These are phyloP conservation scores for Nettapus auritus DNA, from an alignment of 2,113 vertebrate species.

Conservation along the genomic window DNA sequence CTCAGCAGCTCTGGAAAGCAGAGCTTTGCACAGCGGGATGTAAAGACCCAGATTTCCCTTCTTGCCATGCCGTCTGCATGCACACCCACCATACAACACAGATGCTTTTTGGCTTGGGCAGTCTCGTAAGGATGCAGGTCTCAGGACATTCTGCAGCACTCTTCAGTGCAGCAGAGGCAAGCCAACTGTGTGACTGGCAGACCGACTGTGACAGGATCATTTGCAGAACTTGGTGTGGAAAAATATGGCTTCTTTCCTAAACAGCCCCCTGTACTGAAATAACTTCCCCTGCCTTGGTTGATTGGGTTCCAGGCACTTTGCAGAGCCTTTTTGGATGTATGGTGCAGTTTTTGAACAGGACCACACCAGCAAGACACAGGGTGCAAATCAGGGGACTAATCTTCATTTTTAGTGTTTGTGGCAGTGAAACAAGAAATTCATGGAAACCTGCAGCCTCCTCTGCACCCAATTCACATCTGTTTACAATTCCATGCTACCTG, in stretches of 20 bases:
- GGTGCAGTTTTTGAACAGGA: neutral
- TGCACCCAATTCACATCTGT: slow-evolving; percentile 49
- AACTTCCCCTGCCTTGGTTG: neutral
- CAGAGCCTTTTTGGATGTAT: neutral
- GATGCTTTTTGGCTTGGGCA: neutral
- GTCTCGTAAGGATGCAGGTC: neutral
- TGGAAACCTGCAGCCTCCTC: neutral
- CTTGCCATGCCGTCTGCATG: neutral
- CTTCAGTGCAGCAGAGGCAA: neutral
- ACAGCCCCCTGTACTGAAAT: neutral
- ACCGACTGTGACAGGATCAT: neutral
- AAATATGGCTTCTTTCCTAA: neutral
- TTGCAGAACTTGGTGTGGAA: neutral
- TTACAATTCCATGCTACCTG: slow-evolving; percentile 60
- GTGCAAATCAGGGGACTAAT: neutral
- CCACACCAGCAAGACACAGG: neutral
- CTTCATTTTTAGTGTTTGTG: neutral
- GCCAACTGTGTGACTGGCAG: neutral
- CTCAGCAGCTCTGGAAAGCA: neutral
- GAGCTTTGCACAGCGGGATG: neutral
- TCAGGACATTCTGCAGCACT: neutral
- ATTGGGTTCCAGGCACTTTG: neutral
- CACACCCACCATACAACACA: neutral
- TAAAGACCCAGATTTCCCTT: neutral
- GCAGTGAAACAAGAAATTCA: neutral